Conservation (phyloP, 1,140 invertebrate genomes). For the Drosophila ercepeae region DNA sequence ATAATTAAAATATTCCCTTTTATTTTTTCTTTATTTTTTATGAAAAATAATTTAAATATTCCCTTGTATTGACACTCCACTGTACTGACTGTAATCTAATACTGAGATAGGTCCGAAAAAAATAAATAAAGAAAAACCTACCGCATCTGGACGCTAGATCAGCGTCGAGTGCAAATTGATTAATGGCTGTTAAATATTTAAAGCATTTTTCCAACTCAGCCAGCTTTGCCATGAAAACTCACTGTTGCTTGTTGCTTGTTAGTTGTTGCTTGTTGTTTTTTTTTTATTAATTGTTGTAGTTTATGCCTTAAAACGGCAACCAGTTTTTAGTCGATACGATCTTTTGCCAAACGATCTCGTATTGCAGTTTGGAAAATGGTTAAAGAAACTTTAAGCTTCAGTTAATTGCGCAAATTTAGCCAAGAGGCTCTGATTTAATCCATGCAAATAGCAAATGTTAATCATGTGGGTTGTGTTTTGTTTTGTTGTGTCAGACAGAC, state of each 20-base stretch:
- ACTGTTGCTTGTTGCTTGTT: constrained; percentile 1
- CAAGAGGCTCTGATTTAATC: constrained; percentile 65
- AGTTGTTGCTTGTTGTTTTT: constrained; percentile 12
- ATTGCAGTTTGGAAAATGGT: constrained; percentile 58
- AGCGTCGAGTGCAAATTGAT: constrained; percentile 68
- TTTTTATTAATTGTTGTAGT: constrained; percentile 59
- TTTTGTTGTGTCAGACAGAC: constrained; percentile 13
- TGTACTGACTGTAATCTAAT: constrained; percentile 40
- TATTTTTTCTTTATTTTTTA: too few relatives aligned
- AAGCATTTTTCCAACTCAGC: constrained; percentile 67
- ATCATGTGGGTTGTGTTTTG: constrained; percentile 56
- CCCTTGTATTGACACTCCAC: neutral
- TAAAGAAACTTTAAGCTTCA: constrained; percentile 52
- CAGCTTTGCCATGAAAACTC: neutral
- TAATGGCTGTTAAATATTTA: constrained; percentile 74
- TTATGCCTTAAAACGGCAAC: constrained; percentile 58
- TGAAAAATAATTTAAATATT: neutral
- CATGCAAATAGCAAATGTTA: constrained; percentile 57
- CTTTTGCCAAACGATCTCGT: constrained; percentile 50
- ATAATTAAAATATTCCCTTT: too few relatives aligned
- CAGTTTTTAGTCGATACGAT: constrained; percentile 50
- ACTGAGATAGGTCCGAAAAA: constrained; percentile 6
- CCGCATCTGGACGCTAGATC: constrained; percentile 47
- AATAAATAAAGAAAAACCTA: constrained; percentile 27
- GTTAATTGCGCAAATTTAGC: constrained; percentile 75